Base-by-base conservation (phyloP, 1,140 invertebrate genomes). In the Amyelois transitella region DNA sequence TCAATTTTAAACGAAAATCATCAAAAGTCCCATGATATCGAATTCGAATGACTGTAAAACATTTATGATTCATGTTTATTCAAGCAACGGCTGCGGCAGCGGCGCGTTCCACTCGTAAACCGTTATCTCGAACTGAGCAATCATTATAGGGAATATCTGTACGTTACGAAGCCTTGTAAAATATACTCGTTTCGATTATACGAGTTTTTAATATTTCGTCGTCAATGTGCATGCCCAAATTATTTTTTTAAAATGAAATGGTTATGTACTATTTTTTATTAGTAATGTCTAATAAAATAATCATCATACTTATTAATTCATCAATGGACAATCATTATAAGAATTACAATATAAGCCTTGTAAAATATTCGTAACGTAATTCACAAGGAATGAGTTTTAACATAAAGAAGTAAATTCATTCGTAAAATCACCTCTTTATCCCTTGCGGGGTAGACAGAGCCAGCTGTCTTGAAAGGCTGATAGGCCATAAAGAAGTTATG, bases 31-130 rank as follows among this genome's bases (percentile, higher is more conserved):
- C 14, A 48, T 48, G 45, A 21, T 21, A 48, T 48, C 45, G 18
- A 48, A 38, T 61, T 49, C 52, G 52, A 61, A 66, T 58, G 48
- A n/a, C 53, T 38, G 44, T 63, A 66, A 62, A 64, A 43, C 64
- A 60, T 70, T 64, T 61, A 64, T 60, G 57, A 64, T 62, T 70
- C 68, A 70, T 70, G 64, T 67, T 67, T 70, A 70, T 70, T 70
- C 68, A 70, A 58, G 51, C 22, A 12, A 48, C 10, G 43, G 18
- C 19, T 10, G 45, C 10, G 32, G 32, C n/a, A n/a, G n/a, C 20
- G 45, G 10, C 20, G 45, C 45, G 18, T 17, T 48, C 20, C 18
- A 21, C 19, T 48, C 45, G 20, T 48, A 48, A 48, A 48, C 20
- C 20, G n/a, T 14, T 48, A 20, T 19, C 45, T 21, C 43, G 43